phyloP scores from a whole-genome alignment of 2,113 vertebrate species.

The Carollia perspicillata region DNA sequence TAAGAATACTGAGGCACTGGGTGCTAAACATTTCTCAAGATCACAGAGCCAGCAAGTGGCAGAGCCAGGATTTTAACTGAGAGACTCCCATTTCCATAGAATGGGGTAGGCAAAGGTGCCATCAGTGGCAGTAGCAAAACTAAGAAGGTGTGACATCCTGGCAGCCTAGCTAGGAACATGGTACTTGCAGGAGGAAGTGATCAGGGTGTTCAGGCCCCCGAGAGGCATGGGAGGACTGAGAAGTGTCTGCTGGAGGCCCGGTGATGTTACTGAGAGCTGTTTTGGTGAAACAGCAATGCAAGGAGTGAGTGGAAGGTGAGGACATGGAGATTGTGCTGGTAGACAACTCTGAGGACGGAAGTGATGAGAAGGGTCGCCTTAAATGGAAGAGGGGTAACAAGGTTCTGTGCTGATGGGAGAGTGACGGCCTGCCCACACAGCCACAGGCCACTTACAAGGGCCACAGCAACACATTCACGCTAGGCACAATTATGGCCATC shows the following conservation, averaged over 20 bases:
- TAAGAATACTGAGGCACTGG: background rate
- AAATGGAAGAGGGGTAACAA: background rate
- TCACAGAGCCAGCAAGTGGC: background rate
- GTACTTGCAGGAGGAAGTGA: background rate
- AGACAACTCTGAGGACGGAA: background rate
- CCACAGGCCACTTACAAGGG: too few relatives aligned
- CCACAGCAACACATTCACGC: background rate
- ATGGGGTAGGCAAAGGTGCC: background rate
- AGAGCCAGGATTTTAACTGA: background rate
- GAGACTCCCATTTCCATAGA: background rate
- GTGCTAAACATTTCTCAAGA: background rate
- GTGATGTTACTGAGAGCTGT: background rate
- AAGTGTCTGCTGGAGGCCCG: background rate
- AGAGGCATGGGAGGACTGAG: background rate
- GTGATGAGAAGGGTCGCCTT: background rate
- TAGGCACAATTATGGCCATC: background rate
- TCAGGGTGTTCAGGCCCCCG: background rate
- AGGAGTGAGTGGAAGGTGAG: background rate
- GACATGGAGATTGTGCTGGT: background rate
- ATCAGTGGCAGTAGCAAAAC: background rate
- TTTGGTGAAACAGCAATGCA: background rate
- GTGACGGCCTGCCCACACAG: background rate
- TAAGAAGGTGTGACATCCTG: background rate
- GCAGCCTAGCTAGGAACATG: background rate
- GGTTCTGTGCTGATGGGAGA: background rate